Conservation (phyloP, 2,888 invertebrate genomes). For the Pterobdella sp. region DNA sequence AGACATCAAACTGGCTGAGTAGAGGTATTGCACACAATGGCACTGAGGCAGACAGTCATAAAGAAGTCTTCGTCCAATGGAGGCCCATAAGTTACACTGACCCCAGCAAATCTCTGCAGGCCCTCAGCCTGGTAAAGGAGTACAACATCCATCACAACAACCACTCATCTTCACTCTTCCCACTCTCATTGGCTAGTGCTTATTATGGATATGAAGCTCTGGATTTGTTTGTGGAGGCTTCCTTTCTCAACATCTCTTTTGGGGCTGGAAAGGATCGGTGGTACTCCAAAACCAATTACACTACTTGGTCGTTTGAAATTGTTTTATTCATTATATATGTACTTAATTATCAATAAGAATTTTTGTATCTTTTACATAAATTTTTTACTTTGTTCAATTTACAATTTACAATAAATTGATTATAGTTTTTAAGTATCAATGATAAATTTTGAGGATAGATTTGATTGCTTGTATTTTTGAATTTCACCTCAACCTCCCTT, state of each 20-base stretch:
- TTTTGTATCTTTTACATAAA: no score
- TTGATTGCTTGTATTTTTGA: not conserved
- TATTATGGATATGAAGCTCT: conserved; percentile 12
- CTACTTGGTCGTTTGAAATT: conserved; percentile 20
- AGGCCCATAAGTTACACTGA: conserved; percentile 22
- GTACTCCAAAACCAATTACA: conserved; percentile 18
- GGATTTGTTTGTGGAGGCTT: not conserved
- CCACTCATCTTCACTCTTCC: not conserved
- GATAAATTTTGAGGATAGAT: no score
- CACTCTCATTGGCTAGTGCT: conserved; percentile 21
- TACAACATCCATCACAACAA: not conserved
- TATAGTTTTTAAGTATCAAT: not conserved
- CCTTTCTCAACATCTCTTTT: conserved; percentile 9
- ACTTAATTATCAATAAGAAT: no score
- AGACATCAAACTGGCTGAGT: conserved; percentile 27
- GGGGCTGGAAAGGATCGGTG: conserved; percentile 15
- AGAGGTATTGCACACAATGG: not conserved
- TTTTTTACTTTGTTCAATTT: conserved; percentile 5
- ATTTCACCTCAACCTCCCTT: not conserved
- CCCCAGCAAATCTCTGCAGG: not conserved
- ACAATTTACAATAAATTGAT: not conserved
- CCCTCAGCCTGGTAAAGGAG: not conserved
- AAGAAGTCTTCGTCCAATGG: conserved; percentile 22
- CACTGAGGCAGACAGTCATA: not conserved
- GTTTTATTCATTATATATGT: not conserved